Base-by-base conservation (phyloP, 92 coral and sea anemone genomes). In the Chrysogorgia sp. region DNA sequence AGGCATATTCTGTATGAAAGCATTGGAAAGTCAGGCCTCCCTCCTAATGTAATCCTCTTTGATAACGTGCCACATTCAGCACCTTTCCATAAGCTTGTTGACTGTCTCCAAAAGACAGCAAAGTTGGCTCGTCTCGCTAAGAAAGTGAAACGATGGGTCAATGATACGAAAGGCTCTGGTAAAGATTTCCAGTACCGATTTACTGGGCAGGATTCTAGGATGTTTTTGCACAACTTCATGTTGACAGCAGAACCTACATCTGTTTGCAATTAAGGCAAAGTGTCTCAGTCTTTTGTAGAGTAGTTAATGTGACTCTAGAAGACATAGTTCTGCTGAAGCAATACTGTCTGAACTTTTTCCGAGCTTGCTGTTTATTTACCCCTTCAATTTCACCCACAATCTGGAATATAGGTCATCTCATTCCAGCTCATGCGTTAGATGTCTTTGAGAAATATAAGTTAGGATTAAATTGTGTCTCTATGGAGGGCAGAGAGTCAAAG, bases 401-500 rank as follows among this genome's bases (percentile, higher is more conserved):
- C 67, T 83, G 87, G 84, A 79, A 75, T 47, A 69, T 83, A 31
- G 87, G 84, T 53, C 84, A 67, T 65, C 22, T 77, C 45, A 67
- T 84, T 47, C 84, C 78, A 19, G 88, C 86, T 30, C 81, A 85
- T 85, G 77, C 85, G 37, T 69, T 58, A 30, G 86, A 85, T 24
- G 82, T 85, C 26, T 85, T 71, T 63, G 56, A 81, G 82, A 81
- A 74, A 53, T 85, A 85, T 75, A 58, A 65, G 62, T 34, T 85
- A 43, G 85, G 85, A 30, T 57, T 84, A 25, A 84, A 84, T 50
- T 84, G 50, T 45, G 80, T 84, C 47, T 79, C 88, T 13, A 79
- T 84, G 88, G 88, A 84, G 78, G 85, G 81, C 62, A 52, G 79
- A 31, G 77, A 85, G 43, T 84, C 89, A 49, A 79, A 84, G 79